A percentile compares a stretch with the other conserved stretches of the same genome.
phyloP scores from a whole-genome alignment of 92 coral and sea anemone species.

The Montipora capitata region DNA sequence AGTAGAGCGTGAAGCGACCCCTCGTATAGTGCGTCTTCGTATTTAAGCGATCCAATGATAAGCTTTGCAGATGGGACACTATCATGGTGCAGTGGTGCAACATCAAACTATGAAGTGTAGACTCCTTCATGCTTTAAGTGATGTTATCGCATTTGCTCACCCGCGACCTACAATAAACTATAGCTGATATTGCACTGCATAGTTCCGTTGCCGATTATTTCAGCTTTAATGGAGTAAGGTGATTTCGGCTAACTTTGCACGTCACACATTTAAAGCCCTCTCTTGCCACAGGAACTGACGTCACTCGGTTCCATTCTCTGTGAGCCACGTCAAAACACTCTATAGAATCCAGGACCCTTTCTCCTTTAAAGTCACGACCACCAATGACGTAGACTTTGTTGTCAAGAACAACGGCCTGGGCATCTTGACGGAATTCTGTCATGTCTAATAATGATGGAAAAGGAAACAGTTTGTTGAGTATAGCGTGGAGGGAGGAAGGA shows the following conservation, averaged over 20 bases:
- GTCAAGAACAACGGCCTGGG: slow-evolving; percentile 81
- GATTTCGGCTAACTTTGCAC: slow-evolving; percentile 58
- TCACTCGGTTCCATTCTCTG: slow-evolving; percentile 73
- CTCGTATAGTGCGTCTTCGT: too few species aligned
- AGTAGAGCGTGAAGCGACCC: too few species aligned
- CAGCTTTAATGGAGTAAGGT: slow-evolving; percentile 61
- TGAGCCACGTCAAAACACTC: slow-evolving; percentile 82
- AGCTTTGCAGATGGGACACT: too few species aligned
- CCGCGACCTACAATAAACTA: too few species aligned
- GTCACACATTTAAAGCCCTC: slow-evolving; percentile 77
- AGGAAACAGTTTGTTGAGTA: neutral
- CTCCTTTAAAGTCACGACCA: slow-evolving; percentile 81
- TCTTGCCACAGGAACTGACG: slow-evolving; percentile 76
- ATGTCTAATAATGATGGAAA: slow-evolving; percentile 48
- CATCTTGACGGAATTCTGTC: slow-evolving; percentile 86
- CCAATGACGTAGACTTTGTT: slow-evolving; percentile 85
- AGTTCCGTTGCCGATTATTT: neutral
- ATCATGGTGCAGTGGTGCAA: too few species aligned
- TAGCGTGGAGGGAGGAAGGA: neutral
- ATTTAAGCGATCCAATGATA: too few species aligned
- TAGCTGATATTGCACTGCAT: too few species aligned
- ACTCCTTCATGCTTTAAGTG: too few species aligned
- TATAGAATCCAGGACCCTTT: slow-evolving; percentile 74
- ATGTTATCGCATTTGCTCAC: too few species aligned
- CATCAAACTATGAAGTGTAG: too few species aligned